Percentiles rank a stretch among this genome's conserved stretches.
These are phyloP conservation scores for Cheumatopsyche charites DNA, from an alignment of 1,140 invertebrate species.

Conservation along the genomic window DNA sequence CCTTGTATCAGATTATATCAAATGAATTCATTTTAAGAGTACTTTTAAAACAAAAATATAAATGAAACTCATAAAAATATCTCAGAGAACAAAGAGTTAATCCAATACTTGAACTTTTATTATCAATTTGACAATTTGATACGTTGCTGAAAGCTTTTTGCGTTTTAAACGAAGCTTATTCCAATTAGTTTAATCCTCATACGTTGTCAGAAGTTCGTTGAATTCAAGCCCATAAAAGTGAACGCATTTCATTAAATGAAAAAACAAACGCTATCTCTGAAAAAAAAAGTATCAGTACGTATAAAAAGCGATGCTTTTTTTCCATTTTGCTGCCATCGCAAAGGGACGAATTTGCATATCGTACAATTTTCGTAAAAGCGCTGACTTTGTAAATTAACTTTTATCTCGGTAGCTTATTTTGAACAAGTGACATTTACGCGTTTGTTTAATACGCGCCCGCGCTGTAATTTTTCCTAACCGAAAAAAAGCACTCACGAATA, in stretches of 20 bases:
- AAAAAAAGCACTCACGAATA: neutral
- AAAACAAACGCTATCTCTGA: neutral
- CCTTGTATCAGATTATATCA: no score
- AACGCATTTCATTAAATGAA: neutral
- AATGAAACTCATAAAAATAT: no score
- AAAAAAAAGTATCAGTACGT: neutral
- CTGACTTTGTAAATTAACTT: constrained; percentile 27
- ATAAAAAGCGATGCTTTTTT: constrained; percentile 7
- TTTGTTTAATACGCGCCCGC: constrained; percentile 24
- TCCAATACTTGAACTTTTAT: no score
- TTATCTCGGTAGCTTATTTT: constrained; percentile 26
- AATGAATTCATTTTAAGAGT: no score
- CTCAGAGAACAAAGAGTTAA: no score
- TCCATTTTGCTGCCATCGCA: neutral
- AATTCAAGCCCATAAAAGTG: no score
- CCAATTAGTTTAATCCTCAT: no score
- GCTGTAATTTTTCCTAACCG: neutral
- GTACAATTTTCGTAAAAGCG: constrained; percentile 23
- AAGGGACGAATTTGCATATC: constrained; percentile 16
- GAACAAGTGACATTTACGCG: constrained; percentile 22
- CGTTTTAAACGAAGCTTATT: no score
- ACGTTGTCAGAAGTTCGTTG: no score
- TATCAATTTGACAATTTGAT: no score
- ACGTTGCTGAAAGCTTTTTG: no score
- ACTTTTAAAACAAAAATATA: no score